These are phyloP conservation scores for Cyclura pinguis DNA, from an alignment of 2,797 vertebrate genomes.

Conservation along the genomic window DNA sequence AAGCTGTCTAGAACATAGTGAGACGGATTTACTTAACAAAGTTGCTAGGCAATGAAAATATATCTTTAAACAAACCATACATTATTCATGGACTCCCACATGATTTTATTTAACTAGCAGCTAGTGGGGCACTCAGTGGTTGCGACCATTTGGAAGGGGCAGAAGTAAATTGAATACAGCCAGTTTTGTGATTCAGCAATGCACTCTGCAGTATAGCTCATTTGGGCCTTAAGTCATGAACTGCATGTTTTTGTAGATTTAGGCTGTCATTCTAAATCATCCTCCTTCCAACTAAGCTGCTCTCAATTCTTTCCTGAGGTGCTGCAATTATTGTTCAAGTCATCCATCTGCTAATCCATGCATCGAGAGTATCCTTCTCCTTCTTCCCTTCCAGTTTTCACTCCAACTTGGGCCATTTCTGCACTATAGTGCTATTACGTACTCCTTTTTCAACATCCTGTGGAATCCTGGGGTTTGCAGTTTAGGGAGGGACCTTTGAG, in stretches of 20 bases:
- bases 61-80: slow-evolving; percentile 11
- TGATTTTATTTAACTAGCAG: not conserved
- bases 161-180: not conserved
- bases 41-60: slow-evolving; percentile 15
- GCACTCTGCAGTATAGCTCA: too few relatives aligned
- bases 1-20: slow-evolving; percentile 19
- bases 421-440: too few relatives aligned
- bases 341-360: not conserved
- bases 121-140: not conserved
- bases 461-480: too few relatives aligned
- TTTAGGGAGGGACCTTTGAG: too few relatives aligned
- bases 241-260: not conserved
- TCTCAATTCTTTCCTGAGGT: not conserved
- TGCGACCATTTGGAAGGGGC: not conserved
- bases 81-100: slow-evolving; percentile 13
- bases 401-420: too few relatives aligned
- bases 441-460: too few relatives aligned
- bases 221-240: not conserved
- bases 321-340: not conserved
- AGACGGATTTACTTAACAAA: slow-evolving; percentile 32
- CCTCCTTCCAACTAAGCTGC: not conserved
- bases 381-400: not conserved
- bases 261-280: not conserved
- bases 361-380: not conserved
- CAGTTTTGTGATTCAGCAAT: not conserved